Base-by-base conservation (phyloP, 1,140 invertebrate genomes). In the Aleiodes sp. region DNA sequence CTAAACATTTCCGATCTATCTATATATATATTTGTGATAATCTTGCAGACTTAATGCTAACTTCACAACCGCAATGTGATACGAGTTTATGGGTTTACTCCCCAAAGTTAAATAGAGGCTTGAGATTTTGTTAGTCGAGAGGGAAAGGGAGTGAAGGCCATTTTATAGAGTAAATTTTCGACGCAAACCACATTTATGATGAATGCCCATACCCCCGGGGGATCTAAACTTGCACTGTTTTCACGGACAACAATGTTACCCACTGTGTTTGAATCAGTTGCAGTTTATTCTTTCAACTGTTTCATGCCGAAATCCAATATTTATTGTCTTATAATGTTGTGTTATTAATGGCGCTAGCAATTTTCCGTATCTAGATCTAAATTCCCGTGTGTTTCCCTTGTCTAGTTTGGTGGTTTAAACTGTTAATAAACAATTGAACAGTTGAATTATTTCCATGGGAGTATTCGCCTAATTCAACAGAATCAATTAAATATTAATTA, bases 121-220 rank as follows among this genome's bases (percentile, higher is more conserved):
- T 21, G 16, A 21, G 9, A 52, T 52, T 52, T 52, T 21, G 7
- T 21, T 52, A 35, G n/a, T n/a, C n/a, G n/a, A n/a, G n/a, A n/a
- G n/a, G n/a, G n/a, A n/a, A n/a, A n/a, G n/a, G 31, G 46, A 8
- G 12, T 21, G 26, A 16, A 24, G 46, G 46, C 12, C 46, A 52
- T 52, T 52, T 24, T 19, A 16, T 16, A 10, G 46, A 24, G 16
- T 52, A 52, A 21, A 52, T 52, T 52, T 16, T 21, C 46, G 21
- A 2, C 19, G 21, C 26, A 52, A 52, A 52, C 46, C 46, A 10
- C 46, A 52, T 52, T 52, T 52, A 52, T 52, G 46, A 52, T 24
- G 46, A 21, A 52, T 52, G 26, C 46, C 46, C 12, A 21, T 52
- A 52, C 46, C 19, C 16, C 6, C 19, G 4, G 26, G 16, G 26